Evolutionary conservation across 2,888 invertebrate genomes (phyloP), one percentile per base, ranked within the genome.

Genomic region (Pomacea canaliculata): DNA sequence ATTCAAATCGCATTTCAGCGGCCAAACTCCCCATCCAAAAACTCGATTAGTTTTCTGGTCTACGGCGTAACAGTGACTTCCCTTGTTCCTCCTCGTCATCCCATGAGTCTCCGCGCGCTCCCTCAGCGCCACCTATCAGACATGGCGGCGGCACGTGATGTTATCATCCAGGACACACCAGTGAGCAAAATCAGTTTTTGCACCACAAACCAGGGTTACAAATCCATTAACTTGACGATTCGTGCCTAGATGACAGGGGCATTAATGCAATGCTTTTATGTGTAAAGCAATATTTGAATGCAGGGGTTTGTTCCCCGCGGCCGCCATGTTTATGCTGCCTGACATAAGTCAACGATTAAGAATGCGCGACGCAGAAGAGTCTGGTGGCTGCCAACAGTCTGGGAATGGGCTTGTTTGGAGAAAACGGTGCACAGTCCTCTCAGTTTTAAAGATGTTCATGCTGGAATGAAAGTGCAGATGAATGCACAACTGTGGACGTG

Each of bases 161-260:
- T 68, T 46, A 46, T 23, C 27, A 10, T 12, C 63, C 23, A n/a
- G 18, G n/a, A 27, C 63, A 63, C 23, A 63, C 63, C 19, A 27
- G 27, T 19, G n/a, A n/a, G 63, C 27, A 27, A 12, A 63, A 63
- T 63, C 63, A n/a, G 27, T 68, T 68, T 68, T 68, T 68, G 37
- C 48, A 46, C 68, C 48, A 46, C 37, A 27, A 46, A 46, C 37
- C 37, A 68, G 68, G 23, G 48, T 46, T 46, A 68, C 68, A 68
- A 68, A 68, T 68, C 68, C 68, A 68, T 68, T 68, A 68, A 68
- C 23, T 68, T 37, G 19, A 68, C 37, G 68, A 68, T 68, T 46
- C 37, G n/a, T 19, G 48, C 19, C 48, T n/a, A 27, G 68, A 68
- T 68, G 68, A 48, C 27, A 68, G 68, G 48, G 37, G 48, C 37